phyloP scores from a whole-genome alignment of 2,888 invertebrate genomes.

The Epinotia brunnichana region DNA sequence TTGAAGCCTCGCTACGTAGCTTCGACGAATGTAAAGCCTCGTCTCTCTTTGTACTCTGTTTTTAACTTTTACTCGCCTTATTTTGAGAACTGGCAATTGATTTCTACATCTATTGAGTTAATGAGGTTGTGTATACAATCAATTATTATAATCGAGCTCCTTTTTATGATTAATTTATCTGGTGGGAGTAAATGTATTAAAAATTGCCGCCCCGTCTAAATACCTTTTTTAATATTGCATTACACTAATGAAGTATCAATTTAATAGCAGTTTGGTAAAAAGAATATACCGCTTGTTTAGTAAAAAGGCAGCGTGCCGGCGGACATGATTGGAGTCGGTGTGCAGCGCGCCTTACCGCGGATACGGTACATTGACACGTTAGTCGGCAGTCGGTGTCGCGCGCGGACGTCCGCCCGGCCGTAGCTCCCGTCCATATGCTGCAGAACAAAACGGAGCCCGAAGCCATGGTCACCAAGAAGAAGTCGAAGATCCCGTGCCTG shows the following conservation, averaged over 20 bases:
- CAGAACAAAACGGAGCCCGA: conserved; percentile 75
- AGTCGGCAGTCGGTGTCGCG: conserved; percentile 72
- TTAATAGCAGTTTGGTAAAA: not conserved
- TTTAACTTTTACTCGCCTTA: conserved; percentile 11
- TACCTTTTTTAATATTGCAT: not conserved
- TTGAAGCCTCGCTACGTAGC: conserved; percentile 75
- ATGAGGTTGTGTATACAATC: not conserved
- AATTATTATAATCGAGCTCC: no score
- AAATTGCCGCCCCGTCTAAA: not conserved
- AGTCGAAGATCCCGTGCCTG: conserved; percentile 80
- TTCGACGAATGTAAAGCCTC: conserved; percentile 70
- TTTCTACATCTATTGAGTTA: not conserved
- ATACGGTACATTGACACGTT: conserved; percentile 74
- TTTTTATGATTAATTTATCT: not conserved
- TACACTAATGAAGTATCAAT: not conserved
- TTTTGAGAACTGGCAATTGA: not conserved
- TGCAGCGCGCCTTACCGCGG: conserved; percentile 55
- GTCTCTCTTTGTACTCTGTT: conserved; percentile 56
- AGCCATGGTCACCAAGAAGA: conserved; percentile 80
- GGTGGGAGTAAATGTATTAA: not conserved
- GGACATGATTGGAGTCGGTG: conserved; percentile 31
- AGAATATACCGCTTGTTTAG: not conserved
- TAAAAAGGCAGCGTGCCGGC: not conserved
- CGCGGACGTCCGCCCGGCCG: conserved; percentile 77
- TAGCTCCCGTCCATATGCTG: conserved; percentile 68